Base-by-base conservation (phyloP, 2,888 invertebrate genomes). In the Lithophane socia region DNA sequence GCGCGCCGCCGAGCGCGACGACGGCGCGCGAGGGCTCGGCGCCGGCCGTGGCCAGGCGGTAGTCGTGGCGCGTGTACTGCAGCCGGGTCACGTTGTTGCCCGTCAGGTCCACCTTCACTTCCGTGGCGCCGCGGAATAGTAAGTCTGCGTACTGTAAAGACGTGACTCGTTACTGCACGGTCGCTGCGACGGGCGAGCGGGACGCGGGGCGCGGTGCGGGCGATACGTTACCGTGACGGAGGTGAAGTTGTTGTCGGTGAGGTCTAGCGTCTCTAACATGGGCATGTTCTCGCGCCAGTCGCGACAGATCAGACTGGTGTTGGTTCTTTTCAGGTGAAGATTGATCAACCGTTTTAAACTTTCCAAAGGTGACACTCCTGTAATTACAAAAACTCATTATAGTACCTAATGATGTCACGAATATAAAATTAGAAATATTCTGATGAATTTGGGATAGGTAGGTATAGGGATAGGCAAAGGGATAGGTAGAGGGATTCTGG, bases 251-350 rank as follows among this genome's bases (percentile, higher is more conserved):
- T 87, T 88, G 18, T 18, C 0, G 10, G 63, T 9, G n/a, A 88
- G 84, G 68, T 83, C 66, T 64, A 88, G 84, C 5, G 1, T 10
- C 21, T 47, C 9, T 29, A 88, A 75, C 3, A 4, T 49, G 47
- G 63, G 21, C 87, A 87, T 79, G 24, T 29, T 21, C 2, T 78
- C 66, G 58, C 70, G 80, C 80, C 81, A 87, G 73, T 88, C 88
- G 66, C 75, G 80, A 44, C 88, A 88, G 16, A 88, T 64, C 29
- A 60, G 13, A 10, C 52, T 73, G 10, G 76, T 61, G 56, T 75
- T 68, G 2, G 88, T 87, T 37, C 56, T 67, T 9, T 61, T 73
- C 42, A 88, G 66, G 1, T 37, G 0, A 18, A 88, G 80, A 7
- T 21, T 2, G 8, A 7, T 52, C 61, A 88, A 65, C 12, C 8